These are phyloP conservation scores for Microcebus lehilahytsara DNA, from an alignment of 2,113 vertebrate species.

Conservation along the genomic window DNA sequence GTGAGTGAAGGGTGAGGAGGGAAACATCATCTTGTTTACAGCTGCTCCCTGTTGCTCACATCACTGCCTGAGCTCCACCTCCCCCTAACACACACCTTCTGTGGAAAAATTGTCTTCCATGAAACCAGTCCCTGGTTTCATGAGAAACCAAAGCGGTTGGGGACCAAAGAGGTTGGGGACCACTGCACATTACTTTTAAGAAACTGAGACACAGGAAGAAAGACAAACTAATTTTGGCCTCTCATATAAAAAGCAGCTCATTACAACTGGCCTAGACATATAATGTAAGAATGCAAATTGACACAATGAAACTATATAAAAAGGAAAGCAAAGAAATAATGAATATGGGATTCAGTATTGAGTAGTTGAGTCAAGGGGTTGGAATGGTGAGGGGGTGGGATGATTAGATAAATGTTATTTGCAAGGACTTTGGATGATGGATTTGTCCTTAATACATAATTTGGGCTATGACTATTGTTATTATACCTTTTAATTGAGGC, in stretches of 20 bases:
- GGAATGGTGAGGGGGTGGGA: neutral
- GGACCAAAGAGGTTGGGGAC: too few species aligned
- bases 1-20: too few species aligned
- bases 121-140: too few species aligned
- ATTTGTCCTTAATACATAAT: neutral
- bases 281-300: neutral
- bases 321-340: neutral
- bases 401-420: neutral
- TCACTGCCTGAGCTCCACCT: too few species aligned
- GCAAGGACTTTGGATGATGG: neutral
- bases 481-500: neutral
- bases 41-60: too few species aligned
- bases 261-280: neutral
- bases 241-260: neutral
- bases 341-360: neutral
- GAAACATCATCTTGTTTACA: too few species aligned
- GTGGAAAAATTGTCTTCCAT: too few species aligned
- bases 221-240: neutral
- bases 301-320: neutral
- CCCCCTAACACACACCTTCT: too few species aligned
- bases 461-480: neutral
- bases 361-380: neutral
- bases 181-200: neutral
- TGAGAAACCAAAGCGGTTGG: too few species aligned
- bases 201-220: neutral